Base-by-base conservation (phyloP, 2,113 vertebrate genomes). In the Larimichthys polyactis region DNA sequence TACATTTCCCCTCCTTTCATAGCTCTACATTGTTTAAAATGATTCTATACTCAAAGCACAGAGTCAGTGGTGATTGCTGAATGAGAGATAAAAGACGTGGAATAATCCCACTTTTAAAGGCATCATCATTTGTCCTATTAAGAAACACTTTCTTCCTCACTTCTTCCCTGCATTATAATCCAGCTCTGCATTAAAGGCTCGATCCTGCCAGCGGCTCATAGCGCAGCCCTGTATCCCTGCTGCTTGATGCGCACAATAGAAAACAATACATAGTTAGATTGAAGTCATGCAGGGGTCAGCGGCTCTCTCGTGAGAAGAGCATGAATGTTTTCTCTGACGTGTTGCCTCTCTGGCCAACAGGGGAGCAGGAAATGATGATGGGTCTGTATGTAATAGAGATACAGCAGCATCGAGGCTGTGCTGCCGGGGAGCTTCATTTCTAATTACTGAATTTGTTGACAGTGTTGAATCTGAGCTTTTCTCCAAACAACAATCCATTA, bases 271-370 rank as follows among this genome's bases (percentile, higher is more conserved):
- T 43, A 68, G 78, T 62, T 65, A 78, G 79, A 88, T 62, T 86
- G 85, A 89, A 86, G 90, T 91, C 87, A 85, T 22, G 81, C 76
- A 82, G 84, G 78, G 89, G 90, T 92, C 90, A 84, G 73, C 54
- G 1, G 75, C 78, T 85, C 78, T 75, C 74, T 52, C 51, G 71
- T 78, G 91, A 75, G 75, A 68, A 32, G 84, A 77, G 83, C 59
- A 75, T 60, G 52, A 78, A 78, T 85, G 79, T 78, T 85, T 74
- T 74, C 75, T 81, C 79, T 46, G 54, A 65, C n/a, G 59, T 57
- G 62, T 55, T 70, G 68, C 84, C 14, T 72, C 36, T 77, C 46
- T 12, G 67, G 32, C 78, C 52, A 20, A 44, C 49, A 73, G 17
- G 65, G 69, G 49, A 68, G 48, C 11, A 65, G 57, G 63, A 65